These are phyloP conservation scores for Stigmatopora argus DNA, from an alignment of 2,113 vertebrate genomes.

Conservation along the genomic window DNA sequence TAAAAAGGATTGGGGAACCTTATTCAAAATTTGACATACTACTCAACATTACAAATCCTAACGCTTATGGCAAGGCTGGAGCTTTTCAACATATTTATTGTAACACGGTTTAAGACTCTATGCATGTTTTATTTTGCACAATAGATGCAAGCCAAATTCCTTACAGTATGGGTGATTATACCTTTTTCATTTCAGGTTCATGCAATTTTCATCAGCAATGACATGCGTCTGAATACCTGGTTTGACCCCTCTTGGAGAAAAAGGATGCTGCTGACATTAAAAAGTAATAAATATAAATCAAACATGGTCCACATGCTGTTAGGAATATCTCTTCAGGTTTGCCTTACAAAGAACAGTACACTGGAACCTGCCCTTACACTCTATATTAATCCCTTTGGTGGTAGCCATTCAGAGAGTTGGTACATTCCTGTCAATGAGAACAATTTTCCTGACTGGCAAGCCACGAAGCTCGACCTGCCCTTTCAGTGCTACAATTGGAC, in stretches of 20 bases:
- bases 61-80: slow-evolving; percentile 4
- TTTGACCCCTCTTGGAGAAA: slow-evolving; percentile 97
- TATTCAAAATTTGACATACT: too few species aligned
- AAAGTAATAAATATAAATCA: slow-evolving; percentile 98
- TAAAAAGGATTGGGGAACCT: too few species aligned
- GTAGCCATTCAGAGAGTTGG: slow-evolving; percentile 98
- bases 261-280: slow-evolving; percentile 91
- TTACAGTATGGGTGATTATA: background rate
- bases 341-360: slow-evolving; percentile 96
- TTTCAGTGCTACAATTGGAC: slow-evolving; percentile 97
- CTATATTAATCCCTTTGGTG: slow-evolving; percentile 93
- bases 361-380: slow-evolving; percentile 89
- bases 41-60: slow-evolving; percentile 7
- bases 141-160: background rate
- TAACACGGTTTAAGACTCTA: background rate
- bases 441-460: slow-evolving; percentile 89
- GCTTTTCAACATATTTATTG: slow-evolving; percentile 5
- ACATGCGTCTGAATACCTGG: slow-evolving; percentile 98
- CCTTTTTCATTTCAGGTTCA: slow-evolving; percentile 70
- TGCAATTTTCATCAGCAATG: slow-evolving; percentile 97
- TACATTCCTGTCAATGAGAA: slow-evolving; percentile 89
- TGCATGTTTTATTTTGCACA: background rate
- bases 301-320: slow-evolving; percentile 95
- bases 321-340: slow-evolving; percentile 91
- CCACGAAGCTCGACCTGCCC: slow-evolving; percentile 87